Evolutionary conservation across 2,113 vertebrate genomes (phyloP), one percentile per base, ranked within the genome.

Genomic region (Solenodon paradoxus): DNA sequence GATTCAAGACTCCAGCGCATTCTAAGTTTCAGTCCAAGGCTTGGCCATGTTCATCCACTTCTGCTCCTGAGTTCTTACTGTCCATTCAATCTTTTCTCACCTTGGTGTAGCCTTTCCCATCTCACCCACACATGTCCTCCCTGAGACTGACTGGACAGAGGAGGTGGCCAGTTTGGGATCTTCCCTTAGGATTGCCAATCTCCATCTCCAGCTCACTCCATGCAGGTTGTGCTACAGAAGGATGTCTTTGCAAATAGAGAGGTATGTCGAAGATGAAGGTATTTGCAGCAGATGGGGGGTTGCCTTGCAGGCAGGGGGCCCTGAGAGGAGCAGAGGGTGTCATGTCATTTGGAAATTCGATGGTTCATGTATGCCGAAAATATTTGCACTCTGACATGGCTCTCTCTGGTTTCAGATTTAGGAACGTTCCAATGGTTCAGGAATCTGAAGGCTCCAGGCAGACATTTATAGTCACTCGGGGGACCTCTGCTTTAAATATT

Each of bases 391-490:
- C 93, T 88, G 96, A 96, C 83, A 55, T 5, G 72, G 95, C 95
- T 97, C 96, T 99, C 99, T 99, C 98, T 98, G 97, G 98, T 98
- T 98, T 98, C 98, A 98, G 98, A 99, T 98, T 98, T 98, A 99
- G 98, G 98, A 99, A 98, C 97, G 97, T 84, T 81, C 97, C 98
- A 98, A 97, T 96, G 97, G 97, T 97, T 98, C 97, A 98, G 98
- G 99, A 99, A 99, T 99, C 98, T 92, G 97, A 99, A 98, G 98
- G 98, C 98, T 98, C 97, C 97, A 95, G 97, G 88, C 94, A 96
- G 98, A 96, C 97, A 98, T 98, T 97, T 98, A 98, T 97, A 97
- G 98, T 95, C 90, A 72, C 97, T 92, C 82, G 55, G 96, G 97
- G 96, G 97, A 93, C 87, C 92, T 95, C 79, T 97, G 96, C 95